These are phyloP conservation scores for Cairina moschata DNA, from an alignment of 2,113 vertebrate genomes.

Conservation along the genomic window DNA sequence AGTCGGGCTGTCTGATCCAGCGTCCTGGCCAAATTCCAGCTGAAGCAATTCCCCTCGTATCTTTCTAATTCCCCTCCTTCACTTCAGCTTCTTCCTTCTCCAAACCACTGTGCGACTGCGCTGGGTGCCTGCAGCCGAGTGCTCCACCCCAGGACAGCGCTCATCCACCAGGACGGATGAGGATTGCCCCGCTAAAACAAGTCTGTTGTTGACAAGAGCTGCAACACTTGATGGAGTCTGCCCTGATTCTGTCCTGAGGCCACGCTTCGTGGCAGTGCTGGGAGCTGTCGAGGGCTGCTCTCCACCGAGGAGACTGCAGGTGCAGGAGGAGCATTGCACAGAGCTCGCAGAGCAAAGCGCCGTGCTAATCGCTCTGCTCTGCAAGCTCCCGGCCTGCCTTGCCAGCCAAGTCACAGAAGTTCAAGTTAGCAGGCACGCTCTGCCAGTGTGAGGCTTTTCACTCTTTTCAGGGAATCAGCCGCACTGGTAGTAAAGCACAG, in stretches of 20 bases:
- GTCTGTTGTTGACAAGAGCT: accelerated
- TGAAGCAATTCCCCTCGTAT: background rate
- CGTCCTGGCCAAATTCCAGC: background rate
- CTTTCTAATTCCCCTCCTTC: background rate
- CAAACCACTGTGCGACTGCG: accelerated
- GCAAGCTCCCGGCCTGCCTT: background rate
- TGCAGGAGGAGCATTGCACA: accelerated
- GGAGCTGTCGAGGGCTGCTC: background rate
- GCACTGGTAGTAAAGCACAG: background rate
- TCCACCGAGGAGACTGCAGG: background rate
- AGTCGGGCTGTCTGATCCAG: background rate
- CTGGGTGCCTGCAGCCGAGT: accelerated
- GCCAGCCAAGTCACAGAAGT: background rate
- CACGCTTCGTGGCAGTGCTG: background rate
- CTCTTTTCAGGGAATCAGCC: background rate
- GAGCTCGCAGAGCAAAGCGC: background rate
- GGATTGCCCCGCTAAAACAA: background rate
- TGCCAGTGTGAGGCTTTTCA: background rate
- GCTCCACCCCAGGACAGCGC: background rate
- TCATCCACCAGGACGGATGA: background rate
- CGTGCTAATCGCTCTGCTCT: background rate
- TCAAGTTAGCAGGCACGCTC: background rate
- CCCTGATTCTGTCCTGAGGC: background rate
- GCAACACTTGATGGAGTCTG: accelerated
- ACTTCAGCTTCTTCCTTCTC: background rate